phyloP scores from a whole-genome alignment of 2,113 vertebrate species.

The Suncus etruscus region DNA sequence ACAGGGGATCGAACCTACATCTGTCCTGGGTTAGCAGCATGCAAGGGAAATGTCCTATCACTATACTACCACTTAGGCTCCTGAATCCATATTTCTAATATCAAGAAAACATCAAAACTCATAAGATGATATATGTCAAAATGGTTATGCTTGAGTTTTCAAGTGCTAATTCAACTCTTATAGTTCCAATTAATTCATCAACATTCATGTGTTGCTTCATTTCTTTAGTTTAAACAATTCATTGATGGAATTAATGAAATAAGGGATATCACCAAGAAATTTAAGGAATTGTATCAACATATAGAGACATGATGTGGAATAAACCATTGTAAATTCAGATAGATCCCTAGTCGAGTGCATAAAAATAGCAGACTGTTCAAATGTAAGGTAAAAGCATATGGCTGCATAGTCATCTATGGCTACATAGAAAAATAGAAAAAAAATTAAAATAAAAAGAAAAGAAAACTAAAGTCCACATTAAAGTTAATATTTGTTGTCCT shows the following conservation, averaged over 20 bases:
- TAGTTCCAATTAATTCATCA: background rate
- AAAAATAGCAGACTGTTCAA: background rate
- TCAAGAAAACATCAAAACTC: background rate
- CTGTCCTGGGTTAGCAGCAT: too few species aligned
- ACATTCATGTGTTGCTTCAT: background rate
- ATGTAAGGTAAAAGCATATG: background rate
- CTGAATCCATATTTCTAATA: too few species aligned
- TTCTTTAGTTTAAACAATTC: background rate
- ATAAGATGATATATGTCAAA: background rate
- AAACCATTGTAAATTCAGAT: background rate
- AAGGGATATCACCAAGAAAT: background rate
- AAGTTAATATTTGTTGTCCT: slow-evolving; percentile 13
- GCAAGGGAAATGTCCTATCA: too few species aligned
- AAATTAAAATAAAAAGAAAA: background rate
- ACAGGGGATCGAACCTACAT: too few species aligned
- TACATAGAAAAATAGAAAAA: background rate
- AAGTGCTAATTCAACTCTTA: background rate
- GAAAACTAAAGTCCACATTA: background rate
- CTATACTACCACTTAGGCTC: too few species aligned
- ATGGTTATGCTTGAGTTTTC: background rate
- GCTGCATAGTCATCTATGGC: background rate
- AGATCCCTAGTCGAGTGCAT: too few species aligned
- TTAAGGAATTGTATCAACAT: background rate
- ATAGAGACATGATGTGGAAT: background rate
- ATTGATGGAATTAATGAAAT: background rate